These are phyloP conservation scores for Tokudaia muenninki DNA, from an alignment of 2,797 vertebrate genomes.

Conservation along the genomic window DNA sequence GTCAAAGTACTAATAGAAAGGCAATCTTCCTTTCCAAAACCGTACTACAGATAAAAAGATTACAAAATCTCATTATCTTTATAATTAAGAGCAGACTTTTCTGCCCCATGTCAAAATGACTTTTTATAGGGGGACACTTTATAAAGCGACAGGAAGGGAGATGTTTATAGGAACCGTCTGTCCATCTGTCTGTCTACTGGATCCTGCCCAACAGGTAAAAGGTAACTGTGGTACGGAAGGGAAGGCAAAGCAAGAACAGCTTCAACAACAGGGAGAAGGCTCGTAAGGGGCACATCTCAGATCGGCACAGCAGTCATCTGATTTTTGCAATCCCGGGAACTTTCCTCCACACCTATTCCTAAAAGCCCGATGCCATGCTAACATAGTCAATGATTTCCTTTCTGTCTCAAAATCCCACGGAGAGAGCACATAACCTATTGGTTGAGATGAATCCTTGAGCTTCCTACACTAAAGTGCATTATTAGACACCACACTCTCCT, in stretches of 20 bases:
- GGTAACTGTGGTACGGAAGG: not conserved
- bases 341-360: not conserved
- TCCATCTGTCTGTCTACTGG: not conserved
- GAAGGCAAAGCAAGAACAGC: not conserved
- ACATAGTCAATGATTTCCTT: not conserved
- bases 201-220: not conserved
- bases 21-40: constrained; percentile 14
- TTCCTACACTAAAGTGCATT: not conserved
- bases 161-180: not conserved
- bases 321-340: not conserved
- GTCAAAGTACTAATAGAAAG: not conserved
- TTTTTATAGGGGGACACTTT: not conserved
- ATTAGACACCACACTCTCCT: not conserved
- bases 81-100: constrained; percentile 46
- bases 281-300: not conserved
- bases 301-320: not conserved
- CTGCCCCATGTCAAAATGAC: not conserved
- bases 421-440: not conserved
- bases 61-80: constrained; percentile 21
- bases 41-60: not conserved
- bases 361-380: constrained; percentile 6
- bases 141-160: not conserved
- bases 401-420: not conserved
- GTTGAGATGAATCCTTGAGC: not conserved
- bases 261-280: not conserved